These are phyloP conservation scores for Micrastur ruficollis DNA, from an alignment of 2,797 vertebrate genomes.

Conservation along the genomic window DNA sequence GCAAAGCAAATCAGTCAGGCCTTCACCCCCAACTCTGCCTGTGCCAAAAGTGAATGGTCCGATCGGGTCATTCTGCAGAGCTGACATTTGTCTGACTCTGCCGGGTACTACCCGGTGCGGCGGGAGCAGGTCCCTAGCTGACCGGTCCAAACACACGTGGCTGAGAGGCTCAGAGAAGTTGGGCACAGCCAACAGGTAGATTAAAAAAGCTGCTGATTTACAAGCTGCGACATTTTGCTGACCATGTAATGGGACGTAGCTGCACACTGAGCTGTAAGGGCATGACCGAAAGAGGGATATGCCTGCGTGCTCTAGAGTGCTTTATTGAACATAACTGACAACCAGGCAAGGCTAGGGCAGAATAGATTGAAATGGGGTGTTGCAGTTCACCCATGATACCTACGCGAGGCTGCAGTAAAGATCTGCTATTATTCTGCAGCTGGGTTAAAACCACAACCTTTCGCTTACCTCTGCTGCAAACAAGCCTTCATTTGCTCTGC, in stretches of 20 bases:
- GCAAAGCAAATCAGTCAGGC: neutral
- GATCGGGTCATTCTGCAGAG: neutral
- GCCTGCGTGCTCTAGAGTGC: neutral
- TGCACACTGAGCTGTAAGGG: neutral
- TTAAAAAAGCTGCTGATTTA: neutral
- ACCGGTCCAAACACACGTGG: accelerated
- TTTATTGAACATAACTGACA: accelerated
- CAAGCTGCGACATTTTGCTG: neutral
- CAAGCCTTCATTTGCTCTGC: neutral
- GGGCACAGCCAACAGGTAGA: neutral
- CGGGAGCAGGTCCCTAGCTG: neutral
- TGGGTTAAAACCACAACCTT: neutral
- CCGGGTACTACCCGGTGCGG: accelerated
- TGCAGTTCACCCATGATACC: neutral
- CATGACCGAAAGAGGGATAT: neutral
- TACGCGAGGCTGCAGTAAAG: neutral
- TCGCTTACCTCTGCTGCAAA: neutral
- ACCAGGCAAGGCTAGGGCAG: neutral
- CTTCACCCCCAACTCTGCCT: neutral
- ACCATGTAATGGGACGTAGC: neutral
- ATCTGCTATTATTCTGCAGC: neutral
- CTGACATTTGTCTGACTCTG: neutral
- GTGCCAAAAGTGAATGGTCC: neutral
- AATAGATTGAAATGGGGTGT: neutral
- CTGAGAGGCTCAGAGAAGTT: neutral